phyloP scores from a whole-genome alignment of 2,797 vertebrate genomes.

The Pelobates cultripes region DNA sequence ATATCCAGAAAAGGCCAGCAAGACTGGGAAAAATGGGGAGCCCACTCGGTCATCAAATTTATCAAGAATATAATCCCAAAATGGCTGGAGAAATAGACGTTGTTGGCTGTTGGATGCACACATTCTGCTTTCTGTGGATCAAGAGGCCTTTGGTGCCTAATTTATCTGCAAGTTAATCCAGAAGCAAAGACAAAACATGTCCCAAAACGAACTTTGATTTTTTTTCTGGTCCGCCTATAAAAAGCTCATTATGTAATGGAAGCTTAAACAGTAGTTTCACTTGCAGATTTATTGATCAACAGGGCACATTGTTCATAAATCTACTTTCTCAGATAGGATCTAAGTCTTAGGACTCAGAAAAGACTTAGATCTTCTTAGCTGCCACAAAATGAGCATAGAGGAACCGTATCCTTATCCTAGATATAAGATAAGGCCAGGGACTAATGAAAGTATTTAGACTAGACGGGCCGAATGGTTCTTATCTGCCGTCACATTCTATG shows the following conservation, averaged over 20 bases:
- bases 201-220: neutral
- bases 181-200: neutral
- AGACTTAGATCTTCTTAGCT: conserved; percentile 2
- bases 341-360: neutral
- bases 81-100: conserved; percentile 66
- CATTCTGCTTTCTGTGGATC: conserved; percentile 27
- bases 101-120: conserved; percentile 50
- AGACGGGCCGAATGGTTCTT: too few species aligned
- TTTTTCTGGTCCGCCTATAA: neutral
- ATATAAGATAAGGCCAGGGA: too few species aligned
- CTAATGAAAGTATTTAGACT: too few species aligned
- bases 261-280: conserved; percentile 17
- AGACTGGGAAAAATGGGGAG: conserved; percentile 69
- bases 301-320: conserved; percentile 13
- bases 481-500: too few species aligned
- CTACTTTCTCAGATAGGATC: neutral
- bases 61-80: conserved; percentile 49
- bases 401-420: too few species aligned
- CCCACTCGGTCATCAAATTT: conserved; percentile 65
- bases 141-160: neutral
- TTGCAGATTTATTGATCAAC: conserved; percentile 4
- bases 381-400: neutral
- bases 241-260: conserved; percentile 29
- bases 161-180: conserved; percentile 31
- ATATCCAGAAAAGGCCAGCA: conserved; percentile 73